These are phyloP conservation scores for Tetragonisca angustula DNA, from an alignment of 2,888 invertebrate genomes.

Conservation along the genomic window DNA sequence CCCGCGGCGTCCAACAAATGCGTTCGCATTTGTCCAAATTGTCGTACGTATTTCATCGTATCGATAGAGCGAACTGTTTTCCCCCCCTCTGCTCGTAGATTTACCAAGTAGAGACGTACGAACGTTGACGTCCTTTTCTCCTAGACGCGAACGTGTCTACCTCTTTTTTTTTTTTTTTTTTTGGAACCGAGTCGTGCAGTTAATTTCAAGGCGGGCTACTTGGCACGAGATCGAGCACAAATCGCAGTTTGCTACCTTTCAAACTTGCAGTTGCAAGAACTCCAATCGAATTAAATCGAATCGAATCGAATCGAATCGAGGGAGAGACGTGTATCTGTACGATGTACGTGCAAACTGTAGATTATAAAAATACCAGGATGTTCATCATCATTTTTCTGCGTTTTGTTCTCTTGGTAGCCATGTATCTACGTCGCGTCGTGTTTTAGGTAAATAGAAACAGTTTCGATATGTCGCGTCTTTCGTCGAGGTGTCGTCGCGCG, in stretches of 20 bases:
- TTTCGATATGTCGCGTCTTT: constrained; percentile 37
- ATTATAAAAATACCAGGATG: background rate
- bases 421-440: background rate
- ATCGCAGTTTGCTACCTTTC: too few species aligned
- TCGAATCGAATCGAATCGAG: background rate
- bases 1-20: constrained; percentile 35
- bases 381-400: constrained; percentile 3
- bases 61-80: background rate
- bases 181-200: background rate
- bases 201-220: background rate
- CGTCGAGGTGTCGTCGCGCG: constrained; percentile 47
- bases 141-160: background rate
- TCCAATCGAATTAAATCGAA: background rate
- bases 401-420: too few species aligned
- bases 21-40: background rate
- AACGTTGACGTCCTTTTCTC: background rate
- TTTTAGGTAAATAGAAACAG: constrained; percentile 29
- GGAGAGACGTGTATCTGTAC: background rate
- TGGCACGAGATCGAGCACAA: too few species aligned
- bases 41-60: background rate
- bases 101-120: background rate
- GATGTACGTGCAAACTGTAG: background rate
- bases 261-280: background rate
- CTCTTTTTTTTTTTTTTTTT: background rate
- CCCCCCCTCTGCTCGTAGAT: background rate